phyloP scores from a whole-genome alignment of 1,140 invertebrate species.

The Oscheius sp. region DNA sequence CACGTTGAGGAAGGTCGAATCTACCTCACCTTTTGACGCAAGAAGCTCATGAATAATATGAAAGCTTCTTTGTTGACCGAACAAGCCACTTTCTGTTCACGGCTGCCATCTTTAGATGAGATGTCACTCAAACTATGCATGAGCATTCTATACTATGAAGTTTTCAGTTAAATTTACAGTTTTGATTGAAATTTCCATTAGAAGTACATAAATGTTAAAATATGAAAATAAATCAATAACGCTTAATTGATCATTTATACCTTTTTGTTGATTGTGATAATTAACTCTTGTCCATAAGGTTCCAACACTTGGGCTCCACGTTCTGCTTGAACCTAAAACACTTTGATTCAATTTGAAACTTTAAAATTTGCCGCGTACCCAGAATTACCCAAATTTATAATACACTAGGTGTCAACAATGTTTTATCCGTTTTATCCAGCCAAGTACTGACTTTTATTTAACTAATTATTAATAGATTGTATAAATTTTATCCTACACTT shows the following conservation, averaged over 20 bases:
- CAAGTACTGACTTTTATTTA: too few relatives aligned
- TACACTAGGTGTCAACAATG: too few relatives aligned
- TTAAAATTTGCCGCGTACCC: not conserved
- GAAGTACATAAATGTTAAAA: not conserved
- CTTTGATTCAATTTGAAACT: slow-evolving; percentile 1
- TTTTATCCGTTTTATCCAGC: too few relatives aligned
- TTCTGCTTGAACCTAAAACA: slow-evolving; percentile 45
- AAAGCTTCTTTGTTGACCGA: too few relatives aligned
- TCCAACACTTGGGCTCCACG: slow-evolving; percentile 41
- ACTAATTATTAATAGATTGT: too few relatives aligned
- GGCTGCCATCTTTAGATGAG: not conserved
- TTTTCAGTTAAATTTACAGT: too few relatives aligned
- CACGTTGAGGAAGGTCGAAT: not conserved
- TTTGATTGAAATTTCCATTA: too few relatives aligned
- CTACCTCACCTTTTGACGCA: too few relatives aligned
- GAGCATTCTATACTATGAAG: not conserved
- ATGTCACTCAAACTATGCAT: not conserved
- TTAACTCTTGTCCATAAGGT: slow-evolving; percentile 42
- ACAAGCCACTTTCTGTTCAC: not conserved
- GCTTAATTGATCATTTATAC: too few relatives aligned
- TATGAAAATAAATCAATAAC: too few relatives aligned
- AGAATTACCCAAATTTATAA: too few relatives aligned
- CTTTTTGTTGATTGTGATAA: slow-evolving; percentile 40
- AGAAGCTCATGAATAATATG: too few relatives aligned
- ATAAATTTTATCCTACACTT: not conserved